Base-by-base conservation (phyloP, 1,140 invertebrate species). In the Aricia agestis region DNA sequence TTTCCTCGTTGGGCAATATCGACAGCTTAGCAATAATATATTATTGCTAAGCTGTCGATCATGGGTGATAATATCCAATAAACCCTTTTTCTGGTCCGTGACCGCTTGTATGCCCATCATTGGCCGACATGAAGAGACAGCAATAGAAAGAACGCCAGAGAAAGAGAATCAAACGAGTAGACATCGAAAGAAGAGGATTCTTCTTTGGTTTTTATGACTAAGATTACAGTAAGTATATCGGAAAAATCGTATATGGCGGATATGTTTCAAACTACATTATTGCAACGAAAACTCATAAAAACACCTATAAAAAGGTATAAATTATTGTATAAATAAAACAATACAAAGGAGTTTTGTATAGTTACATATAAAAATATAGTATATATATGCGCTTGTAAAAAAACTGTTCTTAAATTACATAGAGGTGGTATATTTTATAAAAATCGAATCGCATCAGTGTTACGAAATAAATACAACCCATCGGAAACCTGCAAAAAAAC, bases 321-420 rank as follows among this genome's bases (percentile, higher is more conserved):
- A 63, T 63, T 19, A 63, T 63, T 63, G 59, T 63, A 63, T 63
- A 63, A 31, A 59, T 2, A 25, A 63, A 63, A 19, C 18, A 63
- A 63, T 63, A 63, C 59, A 63, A 59, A 63, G 59, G 59, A 63
- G 59, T 19, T 63, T 63, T 63, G 59, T 63, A 63, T 63, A 63
- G 18, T 63, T 63, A 63, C 59, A 19, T 63, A 63, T 63, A 63
- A 63, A 59, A 63, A 63, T 63, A 63, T 18, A 63, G 17, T 63
- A 63, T 63, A 19, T 63, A 63, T 63, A 63, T 25, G 17, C 59
- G 17, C 18, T 7, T 63, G 18, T 63, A 63, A 25, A 63, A 59
- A 63, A 63, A 63, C 59, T 9, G 18, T 19, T 63, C 18, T 63
- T 63, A 63, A 63, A 63, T 25, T 25, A 63, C 7, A 11, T 19